A percentile compares a stretch with the other conserved stretches of the same genome.
These are phyloP conservation scores for Oreochromis spilurus DNA, from an alignment of 2,113 vertebrate species.

Conservation along the genomic window DNA sequence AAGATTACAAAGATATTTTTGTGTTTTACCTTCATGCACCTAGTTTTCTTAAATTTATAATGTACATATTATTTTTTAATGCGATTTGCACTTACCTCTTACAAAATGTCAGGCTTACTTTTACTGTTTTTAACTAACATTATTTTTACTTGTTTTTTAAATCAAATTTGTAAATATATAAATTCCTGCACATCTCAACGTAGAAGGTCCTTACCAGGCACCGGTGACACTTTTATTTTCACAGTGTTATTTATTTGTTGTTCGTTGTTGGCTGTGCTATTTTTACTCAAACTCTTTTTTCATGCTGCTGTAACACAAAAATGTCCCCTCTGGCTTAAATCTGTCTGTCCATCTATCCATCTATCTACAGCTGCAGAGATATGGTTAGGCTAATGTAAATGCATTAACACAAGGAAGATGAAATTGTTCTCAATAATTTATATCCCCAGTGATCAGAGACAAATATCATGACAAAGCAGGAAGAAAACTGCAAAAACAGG, in stretches of 20 bases:
- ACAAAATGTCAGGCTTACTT: too few relatives aligned
- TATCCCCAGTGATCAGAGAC: not conserved
- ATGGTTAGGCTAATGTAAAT: not conserved
- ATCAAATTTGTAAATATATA: not conserved
- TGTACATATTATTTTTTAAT: too few relatives aligned
- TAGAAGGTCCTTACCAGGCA: not conserved
- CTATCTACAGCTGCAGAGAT: not conserved
- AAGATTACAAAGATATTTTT: not conserved
- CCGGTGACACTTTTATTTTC: not conserved
- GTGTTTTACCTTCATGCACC: too few relatives aligned
- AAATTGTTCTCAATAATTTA: not conserved
- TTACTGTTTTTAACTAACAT: too few relatives aligned
- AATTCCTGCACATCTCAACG: not conserved
- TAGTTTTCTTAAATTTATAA: too few relatives aligned
- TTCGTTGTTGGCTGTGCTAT: not conserved
- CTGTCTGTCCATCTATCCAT: not conserved
- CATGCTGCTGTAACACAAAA: not conserved
- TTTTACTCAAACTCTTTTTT: not conserved
- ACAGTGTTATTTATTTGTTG: not conserved
- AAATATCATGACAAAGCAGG: not conserved
- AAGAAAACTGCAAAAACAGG: not conserved
- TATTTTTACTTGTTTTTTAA: too few relatives aligned
- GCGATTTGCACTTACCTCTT: too few relatives aligned
- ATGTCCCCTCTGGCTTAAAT: not conserved
- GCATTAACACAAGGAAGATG: not conserved